Conservation (phyloP, 2,888 invertebrate species). For the Coenonympha arcania region DNA sequence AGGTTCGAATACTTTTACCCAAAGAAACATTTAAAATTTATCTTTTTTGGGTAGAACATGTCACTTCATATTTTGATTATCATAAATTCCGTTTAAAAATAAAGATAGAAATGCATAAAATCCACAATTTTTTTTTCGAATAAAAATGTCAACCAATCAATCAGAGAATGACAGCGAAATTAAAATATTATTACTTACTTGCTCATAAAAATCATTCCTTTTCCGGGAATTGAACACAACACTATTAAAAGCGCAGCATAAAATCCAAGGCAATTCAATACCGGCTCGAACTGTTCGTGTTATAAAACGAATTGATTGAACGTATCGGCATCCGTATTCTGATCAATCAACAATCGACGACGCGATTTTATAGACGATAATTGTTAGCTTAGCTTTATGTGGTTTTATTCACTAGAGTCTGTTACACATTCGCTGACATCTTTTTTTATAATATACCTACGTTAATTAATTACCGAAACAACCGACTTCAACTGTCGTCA, state of each 20-base stretch:
- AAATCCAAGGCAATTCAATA: slow-evolving; percentile 7
- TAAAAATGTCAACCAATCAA: background rate
- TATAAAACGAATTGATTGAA: slow-evolving; percentile 31
- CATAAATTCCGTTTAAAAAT: no score
- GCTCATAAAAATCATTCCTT: background rate
- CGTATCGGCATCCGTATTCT: slow-evolving; percentile 36
- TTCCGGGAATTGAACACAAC: background rate
- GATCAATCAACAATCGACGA: slow-evolving; percentile 41
- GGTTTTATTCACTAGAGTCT: slow-evolving; percentile 49
- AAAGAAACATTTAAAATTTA: no score
- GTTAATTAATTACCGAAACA: no score
- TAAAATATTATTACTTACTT: no score
- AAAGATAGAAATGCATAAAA: no score
- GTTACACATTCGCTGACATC: slow-evolving; percentile 38
- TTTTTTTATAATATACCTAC: no score
- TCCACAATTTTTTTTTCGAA: background rate
- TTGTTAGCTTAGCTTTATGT: slow-evolving; percentile 65
- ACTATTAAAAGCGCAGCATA: background rate
- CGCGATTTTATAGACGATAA: slow-evolving; percentile 60
- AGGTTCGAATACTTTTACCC: slow-evolving; percentile 46
- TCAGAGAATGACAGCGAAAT: background rate
- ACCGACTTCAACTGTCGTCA: no score
- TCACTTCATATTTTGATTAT: no score
- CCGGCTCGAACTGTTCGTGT: slow-evolving; percentile 19
- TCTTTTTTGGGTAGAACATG: no score